Base-by-base conservation (phyloP, 2,888 invertebrate genomes). In the Amphipoea oculea region DNA sequence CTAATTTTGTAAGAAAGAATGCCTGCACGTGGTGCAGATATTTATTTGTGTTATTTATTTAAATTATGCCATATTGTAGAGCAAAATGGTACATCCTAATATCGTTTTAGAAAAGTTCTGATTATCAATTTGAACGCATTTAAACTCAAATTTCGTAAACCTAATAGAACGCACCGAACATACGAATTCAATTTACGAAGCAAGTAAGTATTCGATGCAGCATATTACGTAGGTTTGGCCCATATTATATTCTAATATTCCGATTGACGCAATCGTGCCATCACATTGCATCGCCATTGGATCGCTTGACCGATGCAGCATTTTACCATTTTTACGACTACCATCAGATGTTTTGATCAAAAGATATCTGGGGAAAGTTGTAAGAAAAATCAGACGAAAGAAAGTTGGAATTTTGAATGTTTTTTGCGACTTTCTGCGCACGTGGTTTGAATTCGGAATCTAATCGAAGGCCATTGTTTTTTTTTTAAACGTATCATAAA, bases 221-320 rank as follows among this genome's bases (percentile, higher is more conserved):
- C 78, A 62, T 60, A 29, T 29, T 29, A 80, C 78, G 76, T 71
- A 79, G 48, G 68, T 78, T 76, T 88, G 88, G 82, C 88, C 86
- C 85, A 88, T 84, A 82, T 85, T 84, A 83, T 87, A 82, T 82
- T 81, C 29, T 68, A 62, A 82, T 88, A 81, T 83, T 81, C 42
- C 62, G 57, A 82, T 77, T 88, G 88, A 86, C 89, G 88, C 74
- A 88, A 89, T 83, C 77, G 51, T 36, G 36, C 36, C 36, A 36
- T 36, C 36, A 71, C 60, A 83, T 87, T 74, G 79, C 68, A 80
- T 83, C 76, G 86, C 88, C 89, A 82, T 89, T 88, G 86, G 78
- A 66, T 66, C 48, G 76, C 51, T 74, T 80, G 65, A 11, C 70
- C 42, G 66, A 60, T 82, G 81, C 88, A 84, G 29, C 84, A 84